Evolutionary conservation across 2,113 vertebrate species (phyloP).

Genomic region (Strigops habroptila): DNA sequence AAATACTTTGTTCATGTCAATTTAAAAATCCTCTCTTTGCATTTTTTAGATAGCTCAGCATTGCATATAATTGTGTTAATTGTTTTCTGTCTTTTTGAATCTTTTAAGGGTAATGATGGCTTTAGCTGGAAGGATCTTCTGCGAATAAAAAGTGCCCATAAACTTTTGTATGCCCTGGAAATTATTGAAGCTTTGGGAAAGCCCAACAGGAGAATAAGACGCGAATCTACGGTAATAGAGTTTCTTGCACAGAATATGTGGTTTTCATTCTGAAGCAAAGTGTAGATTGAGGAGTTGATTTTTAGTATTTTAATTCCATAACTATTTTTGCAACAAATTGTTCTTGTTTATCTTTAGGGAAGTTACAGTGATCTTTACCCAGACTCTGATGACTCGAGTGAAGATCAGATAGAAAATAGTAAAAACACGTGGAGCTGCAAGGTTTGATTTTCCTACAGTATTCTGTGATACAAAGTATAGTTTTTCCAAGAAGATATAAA

Average conservation of each 20-base stretch:
- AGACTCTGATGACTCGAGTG: conserved; percentile 97
- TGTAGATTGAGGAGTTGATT: neutral
- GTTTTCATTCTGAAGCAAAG: neutral
- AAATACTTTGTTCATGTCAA: neutral
- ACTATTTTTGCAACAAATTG: neutral
- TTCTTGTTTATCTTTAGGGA: conserved; percentile 75
- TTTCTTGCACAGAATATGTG: neutral
- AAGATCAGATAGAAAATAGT: conserved; percentile 98
- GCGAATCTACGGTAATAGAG: conserved; percentile 90
- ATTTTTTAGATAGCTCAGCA: neutral
- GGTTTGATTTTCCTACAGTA: conserved; percentile 71
- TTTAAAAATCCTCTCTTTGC: neutral
- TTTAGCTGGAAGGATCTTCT: conserved; percentile 96
- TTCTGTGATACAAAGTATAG: neutral
- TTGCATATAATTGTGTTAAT: neutral
- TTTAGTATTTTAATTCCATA: neutral
- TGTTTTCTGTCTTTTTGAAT: neutral
- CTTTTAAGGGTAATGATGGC: conserved; percentile 83
- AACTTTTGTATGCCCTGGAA: conserved; percentile 94
- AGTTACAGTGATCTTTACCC: conserved; percentile 98
- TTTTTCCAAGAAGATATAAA: neutral
- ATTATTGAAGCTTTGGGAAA: conserved; percentile 97
- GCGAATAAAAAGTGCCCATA: conserved; percentile 95
- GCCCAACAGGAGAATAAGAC: conserved; percentile 93
- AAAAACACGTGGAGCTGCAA: conserved; percentile 99